Conservation (phyloP, 2,113 vertebrate species). For the Hippolais icterina region DNA sequence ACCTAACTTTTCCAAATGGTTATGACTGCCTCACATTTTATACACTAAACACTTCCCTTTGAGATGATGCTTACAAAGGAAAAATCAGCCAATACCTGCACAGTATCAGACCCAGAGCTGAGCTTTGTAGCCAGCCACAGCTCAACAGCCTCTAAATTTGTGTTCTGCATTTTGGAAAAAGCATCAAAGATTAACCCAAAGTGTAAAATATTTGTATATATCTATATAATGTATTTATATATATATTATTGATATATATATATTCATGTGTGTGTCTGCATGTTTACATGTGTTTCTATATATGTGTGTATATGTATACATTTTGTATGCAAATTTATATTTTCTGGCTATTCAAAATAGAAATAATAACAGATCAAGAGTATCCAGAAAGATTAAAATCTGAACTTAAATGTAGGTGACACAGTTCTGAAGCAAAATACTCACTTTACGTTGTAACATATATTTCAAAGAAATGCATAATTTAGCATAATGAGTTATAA, state of each 20-base stretch:
- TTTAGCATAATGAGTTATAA: neutral
- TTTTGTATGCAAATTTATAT: neutral
- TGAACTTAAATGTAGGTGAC: neutral
- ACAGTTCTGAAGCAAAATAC: neutral
- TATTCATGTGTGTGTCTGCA: neutral
- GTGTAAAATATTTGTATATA: neutral
- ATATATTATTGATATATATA: neutral
- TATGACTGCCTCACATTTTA: neutral
- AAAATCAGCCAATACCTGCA: neutral
- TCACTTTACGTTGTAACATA: neutral
- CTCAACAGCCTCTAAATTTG: neutral
- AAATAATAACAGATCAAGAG: neutral
- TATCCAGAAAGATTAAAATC: neutral
- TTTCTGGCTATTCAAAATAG: neutral
- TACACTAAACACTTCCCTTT: neutral
- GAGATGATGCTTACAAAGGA: neutral
- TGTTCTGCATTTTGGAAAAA: neutral
- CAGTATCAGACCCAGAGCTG: neutral
- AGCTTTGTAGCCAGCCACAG: neutral
- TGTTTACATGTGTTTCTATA: neutral
- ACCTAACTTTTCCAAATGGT: neutral
- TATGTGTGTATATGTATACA: neutral
- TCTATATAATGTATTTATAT: neutral
- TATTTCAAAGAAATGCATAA: neutral
- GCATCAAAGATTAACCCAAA: neutral